Base-by-base conservation (phyloP, 2,113 vertebrate genomes). In the Menidia beryllina region DNA sequence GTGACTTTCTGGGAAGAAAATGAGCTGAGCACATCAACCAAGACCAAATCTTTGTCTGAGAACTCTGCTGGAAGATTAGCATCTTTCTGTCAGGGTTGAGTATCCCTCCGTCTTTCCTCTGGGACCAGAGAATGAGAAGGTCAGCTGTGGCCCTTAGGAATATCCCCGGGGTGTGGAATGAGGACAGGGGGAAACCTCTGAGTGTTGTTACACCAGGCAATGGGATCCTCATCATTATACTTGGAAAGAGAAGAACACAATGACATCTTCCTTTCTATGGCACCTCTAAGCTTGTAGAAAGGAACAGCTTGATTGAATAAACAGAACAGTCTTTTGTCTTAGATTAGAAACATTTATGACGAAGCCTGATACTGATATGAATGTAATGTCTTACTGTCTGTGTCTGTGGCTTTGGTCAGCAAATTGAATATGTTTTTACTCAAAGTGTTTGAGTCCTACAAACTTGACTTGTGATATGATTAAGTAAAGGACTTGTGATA, bases 1-100 rank as follows among this genome's bases (percentile, higher is more conserved):
- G 66, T 59, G 51, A 75, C 48, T 60, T 49, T 53, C 15, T 0
- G 48, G 41, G 53, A 71, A 53, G 66, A 74, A 63, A 74, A 81
- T 76, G 67, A 49, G 43, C 23, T 25, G 4, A 82, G 66, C 41
- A 55, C 17, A 13, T 81, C 65, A 77, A 79, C 74, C 36, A 54
- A 72, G 54, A 17, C 43, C 12, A 17, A 57, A 64, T 76, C 61
- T 66, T 10, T 71, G 72, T 73, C 64, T 23, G 50, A 78, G 65
- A 60, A 69, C 51, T 67, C 58, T 20, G 45, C 43, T 59, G 55
- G 67, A 55, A 56, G 70, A 74, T 78, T 45, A 70, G 39, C 55
- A 69, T 65, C 55, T 65, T 85, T 60, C 79, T 62, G 61, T 67
- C 24, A 0, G 41, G 38, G 15, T 19, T 74, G 27, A 68, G 43